phyloP scores from a whole-genome alignment of 2,113 vertebrate species.

The Rallus limicola region DNA sequence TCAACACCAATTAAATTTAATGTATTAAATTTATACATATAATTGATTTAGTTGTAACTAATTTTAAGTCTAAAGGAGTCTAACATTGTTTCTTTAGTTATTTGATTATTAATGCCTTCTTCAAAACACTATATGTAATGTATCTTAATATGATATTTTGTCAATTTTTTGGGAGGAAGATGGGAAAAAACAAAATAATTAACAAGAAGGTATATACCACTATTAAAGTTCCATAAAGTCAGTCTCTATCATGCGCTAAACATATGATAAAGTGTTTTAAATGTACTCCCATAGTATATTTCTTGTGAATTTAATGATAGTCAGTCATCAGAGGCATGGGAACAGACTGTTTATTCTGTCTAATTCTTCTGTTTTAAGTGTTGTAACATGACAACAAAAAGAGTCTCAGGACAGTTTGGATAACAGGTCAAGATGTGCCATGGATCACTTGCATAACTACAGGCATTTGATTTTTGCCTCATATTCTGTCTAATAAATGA shows the following conservation, averaged over 20 bases:
- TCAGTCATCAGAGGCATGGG: background rate
- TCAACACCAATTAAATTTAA: background rate
- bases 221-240: background rate
- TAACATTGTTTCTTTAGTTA: background rate
- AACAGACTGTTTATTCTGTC: background rate
- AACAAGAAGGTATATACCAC: background rate
- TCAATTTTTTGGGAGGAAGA: accelerated
- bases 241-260: background rate
- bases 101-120: background rate
- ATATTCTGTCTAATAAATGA: background rate
- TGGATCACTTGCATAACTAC: background rate
- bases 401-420: background rate
- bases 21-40: background rate
- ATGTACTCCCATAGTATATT: background rate
- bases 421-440: background rate
- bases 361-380: background rate
- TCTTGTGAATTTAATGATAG: background rate
- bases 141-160: background rate
- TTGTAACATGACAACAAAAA: background rate
- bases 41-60: background rate
- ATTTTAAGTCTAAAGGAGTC: background rate
- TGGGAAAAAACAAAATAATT: background rate
- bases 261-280: background rate
- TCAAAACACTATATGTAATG: background rate
- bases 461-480: background rate